phyloP scores from a whole-genome alignment of 2,113 vertebrate species.

The Microtus montanus region DNA sequence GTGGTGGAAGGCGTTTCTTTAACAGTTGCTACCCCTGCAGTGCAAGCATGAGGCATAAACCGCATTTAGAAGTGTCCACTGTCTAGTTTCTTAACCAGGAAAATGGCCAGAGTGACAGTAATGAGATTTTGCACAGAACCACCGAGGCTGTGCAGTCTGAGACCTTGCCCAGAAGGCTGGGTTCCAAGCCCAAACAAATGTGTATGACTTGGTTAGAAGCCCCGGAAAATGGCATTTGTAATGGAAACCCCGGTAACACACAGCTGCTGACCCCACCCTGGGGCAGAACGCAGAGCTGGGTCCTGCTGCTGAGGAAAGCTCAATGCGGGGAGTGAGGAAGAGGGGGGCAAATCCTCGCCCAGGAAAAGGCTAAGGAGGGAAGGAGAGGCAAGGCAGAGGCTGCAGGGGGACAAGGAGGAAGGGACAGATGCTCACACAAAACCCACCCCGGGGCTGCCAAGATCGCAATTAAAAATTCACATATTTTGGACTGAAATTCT shows the following conservation, averaged over 20 bases:
- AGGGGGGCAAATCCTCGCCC: neutral
- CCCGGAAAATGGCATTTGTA: constrained; percentile 49
- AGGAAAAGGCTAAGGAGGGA: constrained; percentile 45
- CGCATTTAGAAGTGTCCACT: neutral
- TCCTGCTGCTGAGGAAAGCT: neutral
- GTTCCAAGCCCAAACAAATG: constrained; percentile 58
- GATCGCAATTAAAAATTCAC: constrained; percentile 80
- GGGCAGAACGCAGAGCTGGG: neutral
- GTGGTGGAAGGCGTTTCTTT: neutral
- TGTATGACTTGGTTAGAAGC: constrained; percentile 10
- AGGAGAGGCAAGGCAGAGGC: constrained; percentile 45
- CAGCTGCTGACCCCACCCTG: neutral
- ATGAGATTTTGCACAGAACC: constrained; percentile 57
- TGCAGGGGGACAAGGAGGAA: constrained; percentile 59
- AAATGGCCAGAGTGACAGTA: constrained; percentile 42
- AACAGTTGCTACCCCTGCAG: constrained; percentile 36
- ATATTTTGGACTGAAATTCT: constrained; percentile 79
- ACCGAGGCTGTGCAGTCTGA: neutral
- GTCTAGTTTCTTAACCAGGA: constrained; percentile 51
- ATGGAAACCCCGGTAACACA: neutral
- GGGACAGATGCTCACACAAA: constrained; percentile 76
- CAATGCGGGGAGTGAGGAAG: neutral
- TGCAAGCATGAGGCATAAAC: neutral
- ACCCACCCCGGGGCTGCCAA: constrained; percentile 74
- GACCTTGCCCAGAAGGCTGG: constrained; percentile 41